These are phyloP conservation scores for Pristiophorus japonicus DNA, from an alignment of 2,113 vertebrate species.

Conservation along the genomic window DNA sequence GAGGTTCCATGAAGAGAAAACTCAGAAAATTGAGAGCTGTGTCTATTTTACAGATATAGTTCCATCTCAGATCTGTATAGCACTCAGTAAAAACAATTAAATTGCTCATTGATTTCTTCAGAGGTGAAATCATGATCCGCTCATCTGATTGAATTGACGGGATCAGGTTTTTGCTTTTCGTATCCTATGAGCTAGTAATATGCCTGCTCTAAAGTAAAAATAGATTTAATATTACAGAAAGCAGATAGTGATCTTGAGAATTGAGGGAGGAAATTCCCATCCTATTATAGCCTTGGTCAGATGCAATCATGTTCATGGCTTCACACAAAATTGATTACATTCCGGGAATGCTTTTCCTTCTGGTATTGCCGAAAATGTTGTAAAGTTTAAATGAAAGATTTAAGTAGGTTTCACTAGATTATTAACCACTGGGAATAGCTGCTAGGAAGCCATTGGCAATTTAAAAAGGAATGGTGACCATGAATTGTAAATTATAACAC, in stretches of 20 bases:
- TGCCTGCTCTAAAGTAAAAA: slow-evolving; percentile 17
- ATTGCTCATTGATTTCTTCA: slow-evolving; percentile 22
- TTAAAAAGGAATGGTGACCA: not conserved
- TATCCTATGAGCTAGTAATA: not conserved
- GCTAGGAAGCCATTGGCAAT: not conserved
- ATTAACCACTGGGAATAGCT: too few species aligned
- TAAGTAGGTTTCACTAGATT: not conserved
- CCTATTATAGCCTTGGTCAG: not conserved
- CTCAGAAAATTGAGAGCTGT: not conserved
- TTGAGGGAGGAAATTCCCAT: not conserved
- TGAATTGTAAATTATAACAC: not conserved
- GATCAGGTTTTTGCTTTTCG: not conserved
- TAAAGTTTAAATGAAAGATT: not conserved
- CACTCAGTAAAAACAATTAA: not conserved
- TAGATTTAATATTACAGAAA: not conserved
- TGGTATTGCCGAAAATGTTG: not conserved
- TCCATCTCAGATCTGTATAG: not conserved
- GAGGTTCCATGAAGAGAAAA: not conserved
- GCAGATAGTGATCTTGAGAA: not conserved
- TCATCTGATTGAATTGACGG: not conserved
- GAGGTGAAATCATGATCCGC: not conserved
- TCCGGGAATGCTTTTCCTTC: not conserved
- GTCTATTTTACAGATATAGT: not conserved
- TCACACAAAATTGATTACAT: slow-evolving; percentile 23
- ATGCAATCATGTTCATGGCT: not conserved